These are phyloP conservation scores for Hoplias malabaricus DNA, from an alignment of 2,113 vertebrate genomes.

Conservation along the genomic window DNA sequence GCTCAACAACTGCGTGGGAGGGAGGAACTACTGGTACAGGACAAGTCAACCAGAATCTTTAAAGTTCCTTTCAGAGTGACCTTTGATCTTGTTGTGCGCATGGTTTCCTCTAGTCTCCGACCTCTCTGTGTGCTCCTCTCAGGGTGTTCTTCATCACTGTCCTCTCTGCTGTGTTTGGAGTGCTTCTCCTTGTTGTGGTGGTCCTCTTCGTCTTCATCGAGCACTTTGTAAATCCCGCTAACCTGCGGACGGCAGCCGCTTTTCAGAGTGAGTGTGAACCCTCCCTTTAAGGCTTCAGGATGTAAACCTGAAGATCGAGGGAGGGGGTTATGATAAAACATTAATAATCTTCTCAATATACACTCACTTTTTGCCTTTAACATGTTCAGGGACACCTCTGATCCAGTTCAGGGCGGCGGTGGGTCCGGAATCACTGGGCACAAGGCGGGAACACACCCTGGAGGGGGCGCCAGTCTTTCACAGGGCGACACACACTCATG, in stretches of 20 bases:
- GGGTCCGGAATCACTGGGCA: too few relatives aligned
- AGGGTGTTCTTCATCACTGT: constrained; percentile 79
- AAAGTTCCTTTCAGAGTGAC: background rate
- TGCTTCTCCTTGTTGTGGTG: constrained; percentile 61
- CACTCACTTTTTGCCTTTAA: too few relatives aligned
- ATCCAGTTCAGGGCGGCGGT: too few relatives aligned
- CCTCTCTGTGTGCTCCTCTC: background rate
- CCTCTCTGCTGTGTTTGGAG: constrained; percentile 65
- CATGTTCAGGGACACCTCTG: too few relatives aligned
- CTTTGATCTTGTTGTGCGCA: background rate
- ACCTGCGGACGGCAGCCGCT: constrained; percentile 68
- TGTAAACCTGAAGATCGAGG: too few relatives aligned
- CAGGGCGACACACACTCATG: too few relatives aligned
- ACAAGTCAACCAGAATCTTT: background rate
- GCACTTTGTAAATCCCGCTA: constrained; percentile 68
- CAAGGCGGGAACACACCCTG: too few relatives aligned
- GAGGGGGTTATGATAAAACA: too few relatives aligned
- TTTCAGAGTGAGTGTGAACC: constrained; percentile 69
- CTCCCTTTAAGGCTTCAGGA: too few relatives aligned
- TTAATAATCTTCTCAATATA: too few relatives aligned
- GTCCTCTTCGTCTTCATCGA: constrained; percentile 73
- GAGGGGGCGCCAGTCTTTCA: too few relatives aligned
- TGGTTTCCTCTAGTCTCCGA: background rate
- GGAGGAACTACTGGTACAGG: constrained; percentile 80
- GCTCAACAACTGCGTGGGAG: constrained; percentile 83